Percentiles rank a stretch among this genome's conserved stretches.
Conservation (phyloP, 2,888 invertebrate genomes). For the Cylloceria caligata region DNA sequence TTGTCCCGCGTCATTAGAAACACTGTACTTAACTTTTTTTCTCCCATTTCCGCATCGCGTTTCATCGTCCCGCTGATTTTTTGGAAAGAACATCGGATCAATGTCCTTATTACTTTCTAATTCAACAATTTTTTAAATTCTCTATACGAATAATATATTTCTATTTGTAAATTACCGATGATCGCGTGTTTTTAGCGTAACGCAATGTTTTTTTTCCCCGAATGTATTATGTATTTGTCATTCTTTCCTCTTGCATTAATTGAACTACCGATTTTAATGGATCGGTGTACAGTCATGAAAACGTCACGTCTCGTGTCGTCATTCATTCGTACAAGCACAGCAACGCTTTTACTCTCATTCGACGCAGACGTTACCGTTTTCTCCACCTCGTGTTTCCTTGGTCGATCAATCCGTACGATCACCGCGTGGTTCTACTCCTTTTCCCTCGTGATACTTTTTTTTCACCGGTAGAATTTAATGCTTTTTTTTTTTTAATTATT, state of each 20-base stretch:
- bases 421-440: slow-evolving; percentile 26
- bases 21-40: slow-evolving; percentile 49
- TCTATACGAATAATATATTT: too few relatives aligned
- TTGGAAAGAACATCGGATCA: neutral
- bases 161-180: too few relatives aligned
- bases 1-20: slow-evolving; percentile 66
- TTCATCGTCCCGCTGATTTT: neutral
- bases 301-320: slow-evolving; percentile 44
- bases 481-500: neutral
- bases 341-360: slow-evolving; percentile 29
- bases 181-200: too few relatives aligned
- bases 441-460: neutral
- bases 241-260: neutral
- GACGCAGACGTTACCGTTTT: slow-evolving; percentile 19
- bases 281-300: slow-evolving; percentile 2
- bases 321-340: slow-evolving; percentile 5
- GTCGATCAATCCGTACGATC: neutral
- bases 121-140: too few relatives aligned
- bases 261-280: slow-evolving; percentile 9
- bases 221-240: neutral
- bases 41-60: slow-evolving; percentile 13
- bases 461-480: too few relatives aligned
- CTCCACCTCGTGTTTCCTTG: slow-evolving; percentile 22
- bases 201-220: neutral
- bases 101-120: neutral